Evolutionary conservation across 2,888 invertebrate genomes (phyloP).

Genomic region (Panorpa germanica): DNA sequence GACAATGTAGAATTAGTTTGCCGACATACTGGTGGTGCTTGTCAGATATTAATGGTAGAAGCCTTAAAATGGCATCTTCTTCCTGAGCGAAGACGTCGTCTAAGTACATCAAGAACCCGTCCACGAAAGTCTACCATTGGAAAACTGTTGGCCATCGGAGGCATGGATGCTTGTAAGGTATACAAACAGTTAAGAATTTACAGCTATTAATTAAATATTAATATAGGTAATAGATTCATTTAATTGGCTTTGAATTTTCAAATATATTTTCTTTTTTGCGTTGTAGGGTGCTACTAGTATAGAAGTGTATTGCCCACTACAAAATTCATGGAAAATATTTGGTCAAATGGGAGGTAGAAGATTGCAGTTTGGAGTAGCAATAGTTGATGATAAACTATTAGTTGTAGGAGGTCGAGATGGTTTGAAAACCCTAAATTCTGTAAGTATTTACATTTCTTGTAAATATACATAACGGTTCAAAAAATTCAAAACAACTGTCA

Average conservation of each 20-base stretch:
- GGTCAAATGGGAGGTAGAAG: conserved; percentile 65
- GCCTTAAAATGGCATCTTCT: conserved; percentile 85
- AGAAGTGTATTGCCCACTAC: conserved; percentile 49
- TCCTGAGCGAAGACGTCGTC: conserved; percentile 62
- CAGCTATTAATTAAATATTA: not conserved
- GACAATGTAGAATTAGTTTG: conserved; percentile 64
- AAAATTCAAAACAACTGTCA: too few relatives aligned
- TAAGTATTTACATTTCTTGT: conserved; percentile 17
- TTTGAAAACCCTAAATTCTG: conserved; percentile 81
- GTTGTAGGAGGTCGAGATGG: conserved; percentile 88
- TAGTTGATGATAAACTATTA: conserved; percentile 62
- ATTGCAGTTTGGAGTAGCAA: conserved; percentile 81
- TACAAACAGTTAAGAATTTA: conserved; percentile 5
- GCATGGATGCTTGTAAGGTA: conserved; percentile 80
- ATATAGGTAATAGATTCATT: too few relatives aligned
- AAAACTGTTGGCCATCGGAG: conserved; percentile 70
- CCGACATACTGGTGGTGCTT: too few relatives aligned
- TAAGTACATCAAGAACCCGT: conserved; percentile 62
- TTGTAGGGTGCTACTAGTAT: conserved; percentile 65
- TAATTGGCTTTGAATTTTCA: too few relatives aligned
- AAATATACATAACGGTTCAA: too few relatives aligned
- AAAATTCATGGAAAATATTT: conserved; percentile 25
- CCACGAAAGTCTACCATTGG: conserved; percentile 88
- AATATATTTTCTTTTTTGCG: too few relatives aligned
- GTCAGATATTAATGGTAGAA: conserved; percentile 81